Evolutionary conservation across 2,113 vertebrate species (phyloP).

Genomic region (Excalfactoria chinensis): DNA sequence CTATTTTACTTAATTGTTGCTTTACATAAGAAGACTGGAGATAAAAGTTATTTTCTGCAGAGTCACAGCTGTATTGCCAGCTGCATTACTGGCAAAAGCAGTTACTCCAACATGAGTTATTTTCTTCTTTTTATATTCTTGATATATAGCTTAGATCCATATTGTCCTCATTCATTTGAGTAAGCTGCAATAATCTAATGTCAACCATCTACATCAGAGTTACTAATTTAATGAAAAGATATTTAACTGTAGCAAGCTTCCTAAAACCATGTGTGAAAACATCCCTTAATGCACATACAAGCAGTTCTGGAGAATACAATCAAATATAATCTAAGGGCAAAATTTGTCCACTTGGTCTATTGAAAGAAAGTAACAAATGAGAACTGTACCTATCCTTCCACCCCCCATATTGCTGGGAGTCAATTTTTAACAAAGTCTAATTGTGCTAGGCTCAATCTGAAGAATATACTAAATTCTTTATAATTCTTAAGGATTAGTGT

Average conservation of each 20-base stretch:
- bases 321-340: not conserved
- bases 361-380: not conserved
- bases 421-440: conserved; percentile 84
- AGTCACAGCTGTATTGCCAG: conserved; percentile 68
- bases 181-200: not conserved
- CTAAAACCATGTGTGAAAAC: conserved; percentile 17
- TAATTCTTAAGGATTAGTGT: conserved; percentile 72
- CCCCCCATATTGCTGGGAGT: conserved; percentile 51
- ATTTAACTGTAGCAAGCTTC: not conserved
- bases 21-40: conserved; percentile 55
- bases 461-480: conserved; percentile 80
- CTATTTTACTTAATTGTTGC: conserved; percentile 71
- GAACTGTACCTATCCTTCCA: not conserved
- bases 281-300: not conserved
- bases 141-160: conserved; percentile 43
- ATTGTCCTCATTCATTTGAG: not conserved
- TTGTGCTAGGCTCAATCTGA: conserved; percentile 79
- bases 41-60: conserved; percentile 73
- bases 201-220: not conserved
- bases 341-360: not conserved
- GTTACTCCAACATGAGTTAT: not conserved
- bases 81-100: conserved; percentile 65
- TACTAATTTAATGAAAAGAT: conserved; percentile 20
- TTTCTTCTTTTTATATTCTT: conserved; percentile 28
- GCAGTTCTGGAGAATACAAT: not conserved